phyloP scores from a whole-genome alignment of 2,888 invertebrate species.

The Epistrophe eligans region DNA sequence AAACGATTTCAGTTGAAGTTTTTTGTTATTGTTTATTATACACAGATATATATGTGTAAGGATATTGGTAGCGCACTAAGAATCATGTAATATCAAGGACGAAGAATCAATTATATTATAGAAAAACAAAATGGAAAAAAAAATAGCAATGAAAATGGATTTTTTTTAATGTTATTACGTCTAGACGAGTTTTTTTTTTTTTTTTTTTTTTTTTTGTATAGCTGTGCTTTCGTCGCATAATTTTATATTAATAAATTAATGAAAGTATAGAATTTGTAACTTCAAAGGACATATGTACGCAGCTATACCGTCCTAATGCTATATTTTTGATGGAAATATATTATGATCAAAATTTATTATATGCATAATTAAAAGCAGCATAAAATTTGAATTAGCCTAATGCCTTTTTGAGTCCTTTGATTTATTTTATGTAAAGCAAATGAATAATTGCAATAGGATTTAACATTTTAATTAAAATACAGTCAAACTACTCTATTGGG shows the following conservation, averaged over 20 bases:
- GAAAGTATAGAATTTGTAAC: neutral
- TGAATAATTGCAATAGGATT: no score
- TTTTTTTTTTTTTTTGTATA: neutral
- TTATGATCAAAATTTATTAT: constrained; percentile 4
- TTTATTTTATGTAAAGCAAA: neutral
- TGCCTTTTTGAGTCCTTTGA: neutral
- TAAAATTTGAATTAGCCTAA: neutral
- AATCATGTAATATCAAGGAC: neutral
- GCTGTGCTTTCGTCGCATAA: neutral
- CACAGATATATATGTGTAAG: neutral
- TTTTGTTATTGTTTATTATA: neutral
- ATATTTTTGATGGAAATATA: neutral
- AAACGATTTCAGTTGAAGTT: constrained; percentile 10
- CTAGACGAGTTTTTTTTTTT: constrained; percentile 8
- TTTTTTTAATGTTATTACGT: neutral
- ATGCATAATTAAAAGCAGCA: neutral
- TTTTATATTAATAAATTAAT: neutral
- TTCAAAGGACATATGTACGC: neutral
- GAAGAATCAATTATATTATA: neutral
- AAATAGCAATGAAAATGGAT: neutral
- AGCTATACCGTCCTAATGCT: neutral
- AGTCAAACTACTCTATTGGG: no score
- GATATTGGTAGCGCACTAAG: neutral
- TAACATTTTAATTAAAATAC: no score
- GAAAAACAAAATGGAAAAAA: neutral